Percentiles rank a stretch among this genome's conserved stretches.
Evolutionary conservation across 2,113 vertebrate genomes (phyloP).

Genomic region (Sorex araneus): DNA sequence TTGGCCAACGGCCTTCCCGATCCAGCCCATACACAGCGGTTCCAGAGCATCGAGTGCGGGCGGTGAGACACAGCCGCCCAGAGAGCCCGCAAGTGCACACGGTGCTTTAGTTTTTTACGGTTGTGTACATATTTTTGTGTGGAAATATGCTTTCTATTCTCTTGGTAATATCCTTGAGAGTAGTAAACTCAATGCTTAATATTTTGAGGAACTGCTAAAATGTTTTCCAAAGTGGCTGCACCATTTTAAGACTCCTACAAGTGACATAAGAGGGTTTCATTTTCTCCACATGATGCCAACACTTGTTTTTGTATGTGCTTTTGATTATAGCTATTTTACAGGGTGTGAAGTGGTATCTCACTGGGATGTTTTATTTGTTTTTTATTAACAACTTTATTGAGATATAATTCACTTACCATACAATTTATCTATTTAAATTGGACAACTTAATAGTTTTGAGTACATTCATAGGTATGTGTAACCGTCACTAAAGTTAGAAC

Average conservation of each 20-base stretch:
- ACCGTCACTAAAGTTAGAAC: background rate
- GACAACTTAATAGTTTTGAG: background rate
- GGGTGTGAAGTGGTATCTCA: background rate
- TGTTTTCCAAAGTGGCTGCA: background rate
- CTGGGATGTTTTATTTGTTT: constrained; percentile 8
- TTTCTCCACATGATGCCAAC: background rate
- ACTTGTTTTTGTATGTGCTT: background rate
- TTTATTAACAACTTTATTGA: constrained; percentile 13
- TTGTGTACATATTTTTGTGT: background rate
- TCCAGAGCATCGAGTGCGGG: no score
- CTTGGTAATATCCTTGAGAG: background rate
- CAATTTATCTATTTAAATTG: background rate
- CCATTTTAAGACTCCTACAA: background rate
- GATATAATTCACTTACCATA: background rate
- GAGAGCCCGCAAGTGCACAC: no score
- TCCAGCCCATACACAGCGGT: no score
- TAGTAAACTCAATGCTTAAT: background rate
- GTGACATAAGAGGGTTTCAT: background rate
- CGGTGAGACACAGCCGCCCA: no score
- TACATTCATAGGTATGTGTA: background rate
- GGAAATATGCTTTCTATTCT: background rate
- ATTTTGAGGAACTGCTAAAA: background rate
- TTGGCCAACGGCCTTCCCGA: no score
- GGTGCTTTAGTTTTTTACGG: no score
- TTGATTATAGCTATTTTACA: background rate